Evolutionary conservation across 2,888 invertebrate genomes (phyloP).

Genomic region (Dryomyza anilis): DNA sequence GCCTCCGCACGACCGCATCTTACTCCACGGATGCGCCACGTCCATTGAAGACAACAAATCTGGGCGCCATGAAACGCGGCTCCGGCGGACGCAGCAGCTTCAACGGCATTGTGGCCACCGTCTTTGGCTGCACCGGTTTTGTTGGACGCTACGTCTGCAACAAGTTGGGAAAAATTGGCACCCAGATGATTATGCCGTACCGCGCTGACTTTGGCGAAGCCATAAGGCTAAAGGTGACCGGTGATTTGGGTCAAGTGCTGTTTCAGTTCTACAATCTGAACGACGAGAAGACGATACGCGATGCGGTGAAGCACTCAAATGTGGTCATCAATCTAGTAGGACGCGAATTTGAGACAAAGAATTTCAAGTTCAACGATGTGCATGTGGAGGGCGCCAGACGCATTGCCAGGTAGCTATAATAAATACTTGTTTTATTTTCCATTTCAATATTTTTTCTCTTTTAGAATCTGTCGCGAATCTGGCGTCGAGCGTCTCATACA

Average conservation of each 20-base stretch:
- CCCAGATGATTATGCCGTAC: slow-evolving; percentile 91
- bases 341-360: slow-evolving; percentile 88
- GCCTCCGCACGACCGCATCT: slow-evolving; percentile 46
- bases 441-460: slow-evolving; percentile 10
- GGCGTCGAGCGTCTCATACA: slow-evolving; percentile 94
- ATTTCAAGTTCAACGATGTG: slow-evolving; percentile 85
- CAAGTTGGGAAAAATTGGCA: slow-evolving; percentile 84
- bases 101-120: slow-evolving; percentile 97
- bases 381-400: slow-evolving; percentile 83
- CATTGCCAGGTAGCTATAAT: slow-evolving; percentile 76
- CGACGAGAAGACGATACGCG: slow-evolving; percentile 85
- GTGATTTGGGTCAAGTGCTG: slow-evolving; percentile 94
- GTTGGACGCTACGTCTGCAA: slow-evolving; percentile 88
- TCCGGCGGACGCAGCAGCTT: slow-evolving; percentile 95
- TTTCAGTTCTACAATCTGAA: slow-evolving; percentile 83
- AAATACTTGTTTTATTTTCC: background rate
- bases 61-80: slow-evolving; percentile 76
- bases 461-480: slow-evolving; percentile 68
- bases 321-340: slow-evolving; percentile 96
- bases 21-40: slow-evolving; percentile 54
- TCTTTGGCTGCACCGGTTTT: slow-evolving; percentile 92
- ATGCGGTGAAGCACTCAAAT: slow-evolving; percentile 91
- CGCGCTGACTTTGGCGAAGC: slow-evolving; percentile 84
- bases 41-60: slow-evolving; percentile 64
- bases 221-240: slow-evolving; percentile 78